Conservation (phyloP, 2,888 invertebrate genomes). For the Rhyacophila evoluta region DNA sequence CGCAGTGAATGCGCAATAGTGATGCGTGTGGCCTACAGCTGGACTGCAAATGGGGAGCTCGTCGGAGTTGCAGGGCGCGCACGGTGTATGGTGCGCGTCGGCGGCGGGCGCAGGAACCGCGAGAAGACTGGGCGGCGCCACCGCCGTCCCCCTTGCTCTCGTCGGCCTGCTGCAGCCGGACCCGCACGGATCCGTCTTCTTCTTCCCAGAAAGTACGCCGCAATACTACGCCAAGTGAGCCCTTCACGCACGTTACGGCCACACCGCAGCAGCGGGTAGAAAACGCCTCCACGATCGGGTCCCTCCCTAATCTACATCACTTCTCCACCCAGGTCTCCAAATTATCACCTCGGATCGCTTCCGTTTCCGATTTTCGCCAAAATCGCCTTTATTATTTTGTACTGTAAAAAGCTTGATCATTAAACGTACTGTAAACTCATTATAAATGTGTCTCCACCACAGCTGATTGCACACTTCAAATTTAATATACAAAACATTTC, state of each 20-base stretch:
- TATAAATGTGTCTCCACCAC: too few species aligned
- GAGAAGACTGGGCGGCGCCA: slow-evolving; percentile 59
- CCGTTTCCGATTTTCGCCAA: neutral
- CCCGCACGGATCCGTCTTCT: slow-evolving; percentile 53
- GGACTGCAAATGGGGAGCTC: slow-evolving; percentile 46
- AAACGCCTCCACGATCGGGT: slow-evolving; percentile 19
- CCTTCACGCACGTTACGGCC: slow-evolving; percentile 29
- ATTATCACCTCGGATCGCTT: neutral
- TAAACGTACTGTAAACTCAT: too few species aligned
- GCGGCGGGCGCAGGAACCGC: slow-evolving; percentile 43
- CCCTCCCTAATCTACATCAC: neutral
- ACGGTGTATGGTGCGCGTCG: slow-evolving; percentile 29
- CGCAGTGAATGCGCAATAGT: neutral
- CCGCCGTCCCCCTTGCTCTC: slow-evolving; percentile 65
- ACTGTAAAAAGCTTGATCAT: neutral
- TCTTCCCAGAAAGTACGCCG: slow-evolving; percentile 54
- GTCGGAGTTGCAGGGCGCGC: slow-evolving; percentile 48
- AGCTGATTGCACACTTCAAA: too few species aligned
- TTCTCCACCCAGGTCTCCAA: neutral
- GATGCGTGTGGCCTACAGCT: slow-evolving; percentile 45
- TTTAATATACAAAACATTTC: too few species aligned
- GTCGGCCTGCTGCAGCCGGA: slow-evolving; percentile 63
- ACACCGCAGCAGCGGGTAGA: slow-evolving; percentile 33
- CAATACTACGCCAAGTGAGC: slow-evolving; percentile 24
- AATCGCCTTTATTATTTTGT: neutral